These are phyloP conservation scores for Epizoanthus ramosus DNA, from an alignment of 92 coral and sea anemone genomes.

Conservation along the genomic window DNA sequence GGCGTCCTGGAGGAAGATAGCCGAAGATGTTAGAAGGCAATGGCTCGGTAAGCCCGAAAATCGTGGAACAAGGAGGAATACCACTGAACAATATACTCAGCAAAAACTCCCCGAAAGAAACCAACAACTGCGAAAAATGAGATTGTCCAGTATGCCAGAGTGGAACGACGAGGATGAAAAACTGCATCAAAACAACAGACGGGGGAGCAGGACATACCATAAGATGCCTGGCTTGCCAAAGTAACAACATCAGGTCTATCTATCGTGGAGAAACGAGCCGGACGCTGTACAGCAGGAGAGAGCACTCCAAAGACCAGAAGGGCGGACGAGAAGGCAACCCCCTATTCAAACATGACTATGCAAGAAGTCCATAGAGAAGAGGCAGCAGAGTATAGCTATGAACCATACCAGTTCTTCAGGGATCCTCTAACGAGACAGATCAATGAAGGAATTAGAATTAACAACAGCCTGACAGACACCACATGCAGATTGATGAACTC, in stretches of 20 bases:
- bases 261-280: background rate
- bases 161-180: conserved; percentile 21
- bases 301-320: conserved; percentile 12
- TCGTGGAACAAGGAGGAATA: conserved; percentile 31
- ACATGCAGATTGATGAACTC: too few species aligned
- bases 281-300: conserved; percentile 7
- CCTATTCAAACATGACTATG: conserved; percentile 18
- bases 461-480: too few species aligned
- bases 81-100: background rate
- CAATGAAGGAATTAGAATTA: too few species aligned
- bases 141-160: conserved; percentile 29
- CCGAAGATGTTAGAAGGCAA: background rate
- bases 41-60: background rate
- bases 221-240: background rate
- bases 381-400: conserved; percentile 1
- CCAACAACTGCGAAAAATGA: background rate
- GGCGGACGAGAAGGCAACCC: background rate
- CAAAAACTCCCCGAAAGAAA: conserved; percentile 22
- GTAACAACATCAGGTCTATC: background rate
- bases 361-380: background rate
- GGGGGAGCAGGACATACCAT: conserved; percentile 18
- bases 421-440: conserved; percentile 9
- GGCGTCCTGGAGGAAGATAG: background rate
- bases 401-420: background rate
- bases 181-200: conserved; percentile 9